These are phyloP conservation scores for Ochotona curzoniae DNA, from an alignment of 2,113 vertebrate species.

Conservation along the genomic window DNA sequence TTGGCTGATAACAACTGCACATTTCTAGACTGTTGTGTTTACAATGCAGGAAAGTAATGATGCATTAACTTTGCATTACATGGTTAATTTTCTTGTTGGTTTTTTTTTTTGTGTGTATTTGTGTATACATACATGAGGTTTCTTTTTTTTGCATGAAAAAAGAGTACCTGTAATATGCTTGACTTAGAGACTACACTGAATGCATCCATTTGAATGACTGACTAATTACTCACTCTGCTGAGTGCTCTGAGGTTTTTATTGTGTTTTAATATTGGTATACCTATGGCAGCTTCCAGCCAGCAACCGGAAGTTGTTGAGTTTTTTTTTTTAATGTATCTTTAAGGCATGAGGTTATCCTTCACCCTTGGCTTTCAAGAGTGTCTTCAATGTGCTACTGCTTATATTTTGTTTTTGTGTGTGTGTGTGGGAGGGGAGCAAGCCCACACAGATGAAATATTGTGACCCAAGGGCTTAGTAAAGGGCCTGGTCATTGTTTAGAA, in stretches of 20 bases:
- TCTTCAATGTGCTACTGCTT: not conserved
- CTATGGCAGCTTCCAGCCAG: not conserved
- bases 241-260: conserved; percentile 39
- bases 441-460: not conserved
- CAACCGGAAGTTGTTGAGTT: not conserved
- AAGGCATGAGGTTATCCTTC: not conserved
- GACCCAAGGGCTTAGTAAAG: not conserved
- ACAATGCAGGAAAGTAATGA: conserved; percentile 44
- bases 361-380: not conserved
- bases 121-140: not conserved
- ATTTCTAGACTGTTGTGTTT: conserved; percentile 41
- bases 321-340: not conserved
- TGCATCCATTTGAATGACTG: conserved; percentile 34
- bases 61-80: conserved; percentile 32
- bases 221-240: conserved; percentile 1
- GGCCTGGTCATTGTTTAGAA: not conserved
- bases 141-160: not conserved
- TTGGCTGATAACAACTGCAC: not conserved
- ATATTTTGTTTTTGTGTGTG: not conserved
- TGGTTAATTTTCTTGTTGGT: not conserved
- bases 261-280: conserved; percentile 28
- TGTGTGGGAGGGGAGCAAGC: not conserved
- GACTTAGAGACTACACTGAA: not conserved
- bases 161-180: not conserved
- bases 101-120: not conserved